These are phyloP conservation scores for Biston stratarius DNA, from an alignment of 2,888 invertebrate species.

Conservation along the genomic window DNA sequence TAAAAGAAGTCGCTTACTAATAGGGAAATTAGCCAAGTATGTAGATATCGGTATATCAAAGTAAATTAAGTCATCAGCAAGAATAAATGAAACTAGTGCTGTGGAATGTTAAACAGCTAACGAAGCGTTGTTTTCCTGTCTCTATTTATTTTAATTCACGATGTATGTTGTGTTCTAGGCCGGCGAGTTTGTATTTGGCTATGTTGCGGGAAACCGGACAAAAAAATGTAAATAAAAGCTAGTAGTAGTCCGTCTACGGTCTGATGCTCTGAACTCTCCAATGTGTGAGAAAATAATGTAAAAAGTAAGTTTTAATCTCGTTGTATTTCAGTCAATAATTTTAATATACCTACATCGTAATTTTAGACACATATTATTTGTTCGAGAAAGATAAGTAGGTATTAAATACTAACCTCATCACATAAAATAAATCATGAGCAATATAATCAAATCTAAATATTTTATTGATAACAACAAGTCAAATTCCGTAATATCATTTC, in stretches of 20 bases:
- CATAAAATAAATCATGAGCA: too few species aligned
- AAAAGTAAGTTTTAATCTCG: conserved; percentile 12
- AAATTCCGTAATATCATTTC: too few species aligned
- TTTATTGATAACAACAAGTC: too few species aligned
- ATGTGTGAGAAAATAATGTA: conserved; percentile 9
- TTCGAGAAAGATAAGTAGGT: too few species aligned
- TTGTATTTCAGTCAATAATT: neutral
- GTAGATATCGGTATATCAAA: neutral
- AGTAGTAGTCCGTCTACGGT: neutral
- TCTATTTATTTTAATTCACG: conserved; percentile 4
- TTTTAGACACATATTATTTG: too few species aligned
- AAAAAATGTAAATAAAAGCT: neutral
- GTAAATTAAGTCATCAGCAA: conserved; percentile 4
- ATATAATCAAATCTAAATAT: too few species aligned
- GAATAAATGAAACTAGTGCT: neutral
- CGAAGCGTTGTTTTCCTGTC: conserved; percentile 26
- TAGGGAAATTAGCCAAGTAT: too few species aligned
- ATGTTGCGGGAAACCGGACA: conserved; percentile 8
- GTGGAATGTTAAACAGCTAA: neutral
- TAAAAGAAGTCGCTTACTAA: too few species aligned
- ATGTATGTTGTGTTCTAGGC: conserved; percentile 16
- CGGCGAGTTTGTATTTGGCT: conserved; percentile 21
- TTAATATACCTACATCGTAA: neutral
- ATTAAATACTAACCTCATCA: too few species aligned
- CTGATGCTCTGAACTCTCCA: neutral